Base-by-base conservation (phyloP, 1,140 invertebrate species). In the Tetraneura akinire region DNA sequence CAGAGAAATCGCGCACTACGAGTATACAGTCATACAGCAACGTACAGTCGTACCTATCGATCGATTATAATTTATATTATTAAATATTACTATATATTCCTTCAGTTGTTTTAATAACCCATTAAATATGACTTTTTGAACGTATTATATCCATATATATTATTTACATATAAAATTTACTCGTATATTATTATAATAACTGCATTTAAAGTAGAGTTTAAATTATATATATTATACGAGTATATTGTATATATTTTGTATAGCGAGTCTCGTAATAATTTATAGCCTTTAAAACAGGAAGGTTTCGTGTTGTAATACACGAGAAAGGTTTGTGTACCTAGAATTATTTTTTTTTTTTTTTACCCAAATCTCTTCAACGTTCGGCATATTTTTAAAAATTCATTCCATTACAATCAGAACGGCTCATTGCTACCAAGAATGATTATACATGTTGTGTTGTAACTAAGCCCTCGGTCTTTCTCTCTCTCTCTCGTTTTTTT, bases 351-450 rank as follows among this genome's bases (percentile, higher is more conserved):
- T n/a, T n/a, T 23, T 42, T 78, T 57, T 57, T 60, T 62, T 47
- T 51, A 55, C 49, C 49, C 53, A 74, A 57, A 57, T 37, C 14
- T 9, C 21, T 9, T 62, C 62, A 42, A 37, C 57, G 55, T 62
- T 78, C 14, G 32, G 74, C 23, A 57, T 57, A 21, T 55, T 55
- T 60, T 60, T 42, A 55, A 76, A 42, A 76, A 47, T 23, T 45
- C 29, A 78, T 78, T 78, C 55, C 45, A 78, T 78, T 78, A 62
- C 42, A 47, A 21, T 29, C 68, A 21, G 42, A 32, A 18, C 51
- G 21, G 21, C 32, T 18, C 32, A 42, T 76, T 60, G 74, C 74
- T 78, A 78, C 74, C 53, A 78, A 42, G 53, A 62, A 78, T 78
- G 74, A 78, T 78, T 78, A 78, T 78, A 78, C 8, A 37, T 37